These are phyloP conservation scores for Mesocricetus auratus DNA, from an alignment of 2,113 vertebrate genomes.

Conservation along the genomic window DNA sequence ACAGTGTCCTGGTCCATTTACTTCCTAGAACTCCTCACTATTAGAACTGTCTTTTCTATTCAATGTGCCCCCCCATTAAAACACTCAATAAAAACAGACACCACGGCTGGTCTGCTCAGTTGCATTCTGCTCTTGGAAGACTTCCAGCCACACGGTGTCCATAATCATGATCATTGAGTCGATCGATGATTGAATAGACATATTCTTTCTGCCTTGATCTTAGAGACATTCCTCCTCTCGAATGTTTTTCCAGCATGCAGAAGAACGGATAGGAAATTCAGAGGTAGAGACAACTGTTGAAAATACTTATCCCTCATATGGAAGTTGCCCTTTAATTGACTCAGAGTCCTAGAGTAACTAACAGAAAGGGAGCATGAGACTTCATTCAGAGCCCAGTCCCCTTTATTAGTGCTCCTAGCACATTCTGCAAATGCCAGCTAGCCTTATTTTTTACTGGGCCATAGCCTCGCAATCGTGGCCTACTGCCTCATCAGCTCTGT, in stretches of 20 bases:
- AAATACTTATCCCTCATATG: slow-evolving; percentile 64
- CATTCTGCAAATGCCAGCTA: fast-evolving
- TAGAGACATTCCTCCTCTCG: slow-evolving; percentile 14
- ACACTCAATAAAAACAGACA: not conserved
- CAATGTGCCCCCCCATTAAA: not conserved
- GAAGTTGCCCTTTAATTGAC: slow-evolving; percentile 81
- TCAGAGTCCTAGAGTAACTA: slow-evolving; percentile 71
- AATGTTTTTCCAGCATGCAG: slow-evolving; percentile 28
- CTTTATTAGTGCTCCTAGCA: not conserved
- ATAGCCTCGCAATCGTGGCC: not conserved
- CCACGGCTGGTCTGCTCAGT: not conserved
- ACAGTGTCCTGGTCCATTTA: not conserved
- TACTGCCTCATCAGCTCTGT: not conserved
- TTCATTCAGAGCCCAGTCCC: slow-evolving; percentile 26
- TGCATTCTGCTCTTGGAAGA: not conserved
- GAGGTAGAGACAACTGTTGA: slow-evolving; percentile 63
- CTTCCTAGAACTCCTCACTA: slow-evolving; percentile 23
- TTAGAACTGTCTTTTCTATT: slow-evolving; percentile 13
- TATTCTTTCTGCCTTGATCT: not conserved
- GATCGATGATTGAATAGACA: not conserved
- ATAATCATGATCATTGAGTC: not conserved
- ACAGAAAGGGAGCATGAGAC: not conserved
- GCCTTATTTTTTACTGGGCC: not conserved
- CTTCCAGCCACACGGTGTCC: not conserved
- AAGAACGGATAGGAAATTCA: not conserved